Conservation (phyloP, 2,888 invertebrate genomes). For the Athripsodes cinereus region DNA sequence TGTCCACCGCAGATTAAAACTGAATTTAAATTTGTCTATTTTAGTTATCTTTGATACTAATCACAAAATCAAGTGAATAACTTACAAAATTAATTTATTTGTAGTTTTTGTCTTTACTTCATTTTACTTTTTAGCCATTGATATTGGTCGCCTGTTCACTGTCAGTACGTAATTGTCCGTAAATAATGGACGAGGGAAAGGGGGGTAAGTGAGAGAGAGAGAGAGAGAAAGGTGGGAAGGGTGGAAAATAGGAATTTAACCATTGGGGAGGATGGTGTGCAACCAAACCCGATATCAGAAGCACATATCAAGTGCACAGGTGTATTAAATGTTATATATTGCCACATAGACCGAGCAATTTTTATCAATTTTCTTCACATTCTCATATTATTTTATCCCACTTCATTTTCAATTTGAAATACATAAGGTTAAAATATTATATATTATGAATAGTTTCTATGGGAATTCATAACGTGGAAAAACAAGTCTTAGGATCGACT, state of each 20-base stretch:
- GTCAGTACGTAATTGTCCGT: slow-evolving; percentile 5
- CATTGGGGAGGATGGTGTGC: neutral
- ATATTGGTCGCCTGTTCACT: neutral
- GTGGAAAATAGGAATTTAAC: neutral
- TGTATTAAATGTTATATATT: slow-evolving; percentile 15
- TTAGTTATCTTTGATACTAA: too few relatives aligned
- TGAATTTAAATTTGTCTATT: too few relatives aligned
- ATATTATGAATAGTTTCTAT: too few relatives aligned
- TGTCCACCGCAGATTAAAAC: too few relatives aligned
- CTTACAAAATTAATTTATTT: too few relatives aligned
- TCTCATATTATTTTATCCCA: too few relatives aligned
- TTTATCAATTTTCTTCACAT: too few relatives aligned
- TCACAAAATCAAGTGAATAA: too few relatives aligned
- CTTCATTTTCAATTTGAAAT: too few relatives aligned
- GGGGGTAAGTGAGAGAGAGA: neutral
- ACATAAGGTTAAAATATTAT: too few relatives aligned
- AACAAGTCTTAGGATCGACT: too few relatives aligned
- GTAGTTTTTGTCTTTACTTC: neutral
- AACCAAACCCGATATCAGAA: neutral
- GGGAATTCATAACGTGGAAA: too few relatives aligned
- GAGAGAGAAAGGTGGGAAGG: neutral
- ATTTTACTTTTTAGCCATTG: neutral
- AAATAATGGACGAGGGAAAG: slow-evolving; percentile 4
- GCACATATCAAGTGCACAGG: slow-evolving; percentile 14
- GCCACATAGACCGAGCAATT: neutral